phyloP scores from a whole-genome alignment of 2,113 vertebrate genomes.

The Columbina picui region DNA sequence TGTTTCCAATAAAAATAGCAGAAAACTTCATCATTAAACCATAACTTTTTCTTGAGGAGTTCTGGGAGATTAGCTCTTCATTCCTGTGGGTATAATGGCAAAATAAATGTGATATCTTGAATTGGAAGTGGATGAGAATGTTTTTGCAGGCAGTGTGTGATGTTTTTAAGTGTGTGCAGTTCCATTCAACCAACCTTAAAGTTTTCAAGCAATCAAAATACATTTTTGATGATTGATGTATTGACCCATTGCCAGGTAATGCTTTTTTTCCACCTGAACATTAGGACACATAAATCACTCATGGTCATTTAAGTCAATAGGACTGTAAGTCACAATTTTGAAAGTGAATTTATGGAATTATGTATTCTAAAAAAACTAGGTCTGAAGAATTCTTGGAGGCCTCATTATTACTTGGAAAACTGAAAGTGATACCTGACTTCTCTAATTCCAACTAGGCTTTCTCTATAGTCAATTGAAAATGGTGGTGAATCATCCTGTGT shows the following conservation, averaged over 20 bases:
- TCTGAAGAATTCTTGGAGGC: neutral
- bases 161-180: neutral
- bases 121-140: neutral
- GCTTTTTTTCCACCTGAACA: neutral
- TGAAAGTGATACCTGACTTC: neutral
- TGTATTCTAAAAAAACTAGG: neutral
- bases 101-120: constrained; percentile 20
- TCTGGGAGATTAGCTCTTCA: neutral
- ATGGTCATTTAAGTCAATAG: neutral
- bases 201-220: neutral
- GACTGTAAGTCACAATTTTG: neutral
- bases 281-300: neutral
- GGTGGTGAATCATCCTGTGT: neutral
- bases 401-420: neutral
- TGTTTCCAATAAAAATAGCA: neutral
- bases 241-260: neutral
- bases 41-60: neutral
- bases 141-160: neutral
- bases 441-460: rapidly evolving
- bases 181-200: neutral
- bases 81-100: neutral
- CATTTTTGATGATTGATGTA: neutral
- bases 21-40: constrained; percentile 14
- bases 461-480: neutral
- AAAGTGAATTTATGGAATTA: neutral